Evolutionary conservation across 2,888 invertebrate species (phyloP), one percentile per base, ranked within the genome.

Genomic region (Argynnis bischoffii): DNA sequence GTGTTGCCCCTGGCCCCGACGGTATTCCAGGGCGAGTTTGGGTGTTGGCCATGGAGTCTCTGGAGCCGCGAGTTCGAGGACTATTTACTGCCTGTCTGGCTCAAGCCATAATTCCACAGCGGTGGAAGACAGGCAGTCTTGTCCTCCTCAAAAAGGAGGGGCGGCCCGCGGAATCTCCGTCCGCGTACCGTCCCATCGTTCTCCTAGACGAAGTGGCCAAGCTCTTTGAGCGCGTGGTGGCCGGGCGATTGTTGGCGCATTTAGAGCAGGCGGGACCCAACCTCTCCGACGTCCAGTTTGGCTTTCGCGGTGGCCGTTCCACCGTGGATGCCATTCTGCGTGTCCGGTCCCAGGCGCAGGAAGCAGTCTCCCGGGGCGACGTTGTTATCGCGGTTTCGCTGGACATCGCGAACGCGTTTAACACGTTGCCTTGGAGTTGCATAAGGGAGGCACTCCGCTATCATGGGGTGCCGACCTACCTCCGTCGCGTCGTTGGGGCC

Each of bases 71-170:
- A 26, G 15, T 26, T 4, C 6, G 54, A 15, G 15, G 21, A 11
- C 54, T 54, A 26, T 54, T 54, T 15, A 14, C 18, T 26, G 14
- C 21, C 21, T 54, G 54, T 54, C 54, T 54, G 54, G 54, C 48
- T 11, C 48, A 48, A 48, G 48, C 48, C 48, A 48, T 48, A 48
- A 48, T 48, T 48, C 48, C 48, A 48, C 48, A 48, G 15, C 14
- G 48, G 13, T 48, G 48, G 14, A 48, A 48, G 48, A 48, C 48
- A 48, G 26, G 26, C 26, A 26, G 26, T 4, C 4, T 26, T 4
- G 26, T 26, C 26, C 26, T 26, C 26, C 26, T 48, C 14, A 11
- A 3, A 14, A 48, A 48, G 15, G 48, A n/a, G 48, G 48, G 48
- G 3, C 48, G 48, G 2, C 48, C 48, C 14, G 48, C 48, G 48